Conservation (phyloP, 1,140 invertebrate genomes). For the Anagrus nilaparvatae region DNA sequence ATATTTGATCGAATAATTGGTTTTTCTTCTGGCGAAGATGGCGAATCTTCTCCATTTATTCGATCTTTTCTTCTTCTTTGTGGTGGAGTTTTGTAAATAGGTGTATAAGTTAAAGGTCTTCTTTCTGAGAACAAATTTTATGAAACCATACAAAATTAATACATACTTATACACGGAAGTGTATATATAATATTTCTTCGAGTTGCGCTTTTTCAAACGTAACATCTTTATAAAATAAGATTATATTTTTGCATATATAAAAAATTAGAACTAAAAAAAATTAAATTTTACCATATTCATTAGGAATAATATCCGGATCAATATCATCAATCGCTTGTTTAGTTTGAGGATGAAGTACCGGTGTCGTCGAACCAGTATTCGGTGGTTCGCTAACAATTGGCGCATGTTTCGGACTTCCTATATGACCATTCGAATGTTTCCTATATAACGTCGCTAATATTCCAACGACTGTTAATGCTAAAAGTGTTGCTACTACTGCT, state of each 20-base stretch:
- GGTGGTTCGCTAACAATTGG: slow-evolving; percentile 46
- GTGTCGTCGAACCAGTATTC: slow-evolving; percentile 42
- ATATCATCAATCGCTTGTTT: slow-evolving; percentile 46
- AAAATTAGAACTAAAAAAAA: too few relatives aligned
- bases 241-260: not conserved
- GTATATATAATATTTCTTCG: not conserved
- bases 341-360: slow-evolving; percentile 31
- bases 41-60: slow-evolving; percentile 14
- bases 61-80: slow-evolving; percentile 40
- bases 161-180: too few relatives aligned
- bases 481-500: slow-evolving; percentile 56
- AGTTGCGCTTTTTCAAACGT: too few relatives aligned
- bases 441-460: slow-evolving; percentile 59
- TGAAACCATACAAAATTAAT: slow-evolving; percentile 18
- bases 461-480: slow-evolving; percentile 59
- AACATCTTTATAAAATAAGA: too few relatives aligned
- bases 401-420: slow-evolving; percentile 51
- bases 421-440: slow-evolving; percentile 44
- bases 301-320: slow-evolving; percentile 75
- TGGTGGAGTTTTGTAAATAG: slow-evolving; percentile 47
- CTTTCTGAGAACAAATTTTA: slow-evolving; percentile 37
- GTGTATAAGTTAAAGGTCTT: slow-evolving; percentile 44
- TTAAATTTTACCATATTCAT: slow-evolving; percentile 68
- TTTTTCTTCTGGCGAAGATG: slow-evolving; percentile 29
- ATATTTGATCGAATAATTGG: slow-evolving; percentile 25